phyloP scores from a whole-genome alignment of 2,113 vertebrate genomes.

The Elephantulus edwardii region DNA sequence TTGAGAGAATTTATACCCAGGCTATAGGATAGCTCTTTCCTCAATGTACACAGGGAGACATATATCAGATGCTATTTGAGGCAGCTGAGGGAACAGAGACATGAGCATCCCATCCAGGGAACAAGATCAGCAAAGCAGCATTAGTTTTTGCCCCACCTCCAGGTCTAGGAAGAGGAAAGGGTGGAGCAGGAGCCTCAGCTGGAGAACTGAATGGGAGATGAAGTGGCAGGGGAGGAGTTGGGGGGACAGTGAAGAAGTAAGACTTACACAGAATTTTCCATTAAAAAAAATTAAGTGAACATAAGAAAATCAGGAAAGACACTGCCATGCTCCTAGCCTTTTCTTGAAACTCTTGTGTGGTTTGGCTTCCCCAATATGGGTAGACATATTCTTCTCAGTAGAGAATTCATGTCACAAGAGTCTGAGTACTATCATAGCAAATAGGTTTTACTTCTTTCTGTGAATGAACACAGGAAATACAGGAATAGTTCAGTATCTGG shows the following conservation, averaged over 20 bases:
- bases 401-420: not conserved
- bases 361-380: not conserved
- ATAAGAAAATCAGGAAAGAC: not conserved
- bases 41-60: not conserved
- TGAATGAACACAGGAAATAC: not conserved
- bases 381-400: not conserved
- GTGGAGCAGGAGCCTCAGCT: not conserved
- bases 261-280: not conserved
- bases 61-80: not conserved
- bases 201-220: not conserved
- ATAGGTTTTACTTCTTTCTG: not conserved
- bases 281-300: not conserved
- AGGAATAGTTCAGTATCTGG: not conserved
- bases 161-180: not conserved
- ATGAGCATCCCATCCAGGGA: not conserved
- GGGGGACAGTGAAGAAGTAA: not conserved
- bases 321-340: constrained; percentile 14
- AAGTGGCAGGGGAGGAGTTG: not conserved
- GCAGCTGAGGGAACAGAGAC: not conserved
- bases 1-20: not conserved
- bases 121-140: not conserved
- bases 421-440: not conserved
- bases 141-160: not conserved
- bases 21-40: not conserved
- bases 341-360: not conserved